Percentiles rank a stretch among this genome's conserved stretches.
phyloP scores from a whole-genome alignment of 2,797 vertebrate species.

The Benthosema pterotum region DNA sequence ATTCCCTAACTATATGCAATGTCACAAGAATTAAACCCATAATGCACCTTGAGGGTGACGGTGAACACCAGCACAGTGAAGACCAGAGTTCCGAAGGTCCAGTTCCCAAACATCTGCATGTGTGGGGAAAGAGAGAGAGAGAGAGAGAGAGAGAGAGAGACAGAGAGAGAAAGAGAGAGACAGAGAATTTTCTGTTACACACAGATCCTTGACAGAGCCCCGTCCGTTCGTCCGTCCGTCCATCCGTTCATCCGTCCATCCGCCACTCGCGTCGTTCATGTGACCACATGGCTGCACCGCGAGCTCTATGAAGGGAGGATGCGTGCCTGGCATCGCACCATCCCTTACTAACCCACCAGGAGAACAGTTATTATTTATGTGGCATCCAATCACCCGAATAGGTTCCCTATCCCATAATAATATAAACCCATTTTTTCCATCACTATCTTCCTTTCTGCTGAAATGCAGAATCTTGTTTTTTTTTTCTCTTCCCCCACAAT shows the following conservation, averaged over 20 bases:
- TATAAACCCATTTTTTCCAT: slow-evolving; percentile 9
- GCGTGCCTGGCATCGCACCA: background rate
- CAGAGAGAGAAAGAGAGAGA: background rate
- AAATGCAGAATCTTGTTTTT: slow-evolving; percentile 39
- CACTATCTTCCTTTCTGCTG: slow-evolving; percentile 28
- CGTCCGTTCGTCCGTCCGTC: no score
- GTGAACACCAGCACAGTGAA: slow-evolving; percentile 98
- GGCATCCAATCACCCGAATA: slow-evolving; percentile 10
- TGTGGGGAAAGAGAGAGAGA: no score
- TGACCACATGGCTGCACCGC: slow-evolving; percentile 1
- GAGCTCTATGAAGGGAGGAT: slow-evolving; percentile 11
- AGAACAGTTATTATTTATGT: background rate
- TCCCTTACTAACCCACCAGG: background rate
- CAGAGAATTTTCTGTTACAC: slow-evolving; percentile 3
- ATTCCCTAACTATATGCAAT: no score
- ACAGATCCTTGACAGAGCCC: background rate
- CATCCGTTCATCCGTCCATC: no score
- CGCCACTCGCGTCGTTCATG: slow-evolving; percentile 12
- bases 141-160: no score
- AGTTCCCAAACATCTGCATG: slow-evolving; percentile 94
- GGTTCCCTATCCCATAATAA: slow-evolving; percentile 4
- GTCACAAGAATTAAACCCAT: slow-evolving; percentile 13
- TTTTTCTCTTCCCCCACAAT: no score
- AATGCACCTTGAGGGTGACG: slow-evolving; percentile 92
- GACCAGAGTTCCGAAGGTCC: slow-evolving; percentile 97